Conservation (phyloP, 1,140 invertebrate genomes). For the Psix sp. region DNA sequence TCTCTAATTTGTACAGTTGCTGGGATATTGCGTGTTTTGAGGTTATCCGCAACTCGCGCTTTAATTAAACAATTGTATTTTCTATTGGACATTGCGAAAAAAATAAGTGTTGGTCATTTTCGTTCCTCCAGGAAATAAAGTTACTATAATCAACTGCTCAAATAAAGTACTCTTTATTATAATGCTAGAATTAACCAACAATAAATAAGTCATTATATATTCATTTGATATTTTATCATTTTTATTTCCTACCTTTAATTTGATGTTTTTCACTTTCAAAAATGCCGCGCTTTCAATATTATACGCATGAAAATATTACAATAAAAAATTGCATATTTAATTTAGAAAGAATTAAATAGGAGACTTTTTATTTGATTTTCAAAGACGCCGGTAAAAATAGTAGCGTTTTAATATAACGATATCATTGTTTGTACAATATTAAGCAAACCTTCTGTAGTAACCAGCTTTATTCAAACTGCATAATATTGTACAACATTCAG, state of each 20-base stretch:
- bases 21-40: constrained; percentile 43
- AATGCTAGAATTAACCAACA: not conserved
- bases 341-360: not conserved
- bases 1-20: constrained; percentile 27
- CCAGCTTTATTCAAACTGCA: constrained; percentile 56
- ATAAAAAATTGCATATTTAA: too few relatives aligned
- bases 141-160: not conserved
- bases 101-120: constrained; percentile 24
- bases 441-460: constrained; percentile 49
- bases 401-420: constrained; percentile 47
- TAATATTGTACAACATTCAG: constrained; percentile 53
- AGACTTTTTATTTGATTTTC: constrained; percentile 22
- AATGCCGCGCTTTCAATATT: too few relatives aligned
- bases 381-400: constrained; percentile 18
- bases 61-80: constrained; percentile 57
- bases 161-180: not conserved
- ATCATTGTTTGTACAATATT: constrained; percentile 44
- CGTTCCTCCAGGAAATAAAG: not conserved
- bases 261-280: not conserved
- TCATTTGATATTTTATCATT: not conserved
- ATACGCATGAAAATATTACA: too few relatives aligned
- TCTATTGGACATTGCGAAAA: constrained; percentile 37
- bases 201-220: not conserved
- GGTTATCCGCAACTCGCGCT: constrained; percentile 47
- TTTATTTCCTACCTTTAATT: not conserved